phyloP scores from a whole-genome alignment of 1,140 invertebrate species.

The Belonocnema kinseyi region DNA sequence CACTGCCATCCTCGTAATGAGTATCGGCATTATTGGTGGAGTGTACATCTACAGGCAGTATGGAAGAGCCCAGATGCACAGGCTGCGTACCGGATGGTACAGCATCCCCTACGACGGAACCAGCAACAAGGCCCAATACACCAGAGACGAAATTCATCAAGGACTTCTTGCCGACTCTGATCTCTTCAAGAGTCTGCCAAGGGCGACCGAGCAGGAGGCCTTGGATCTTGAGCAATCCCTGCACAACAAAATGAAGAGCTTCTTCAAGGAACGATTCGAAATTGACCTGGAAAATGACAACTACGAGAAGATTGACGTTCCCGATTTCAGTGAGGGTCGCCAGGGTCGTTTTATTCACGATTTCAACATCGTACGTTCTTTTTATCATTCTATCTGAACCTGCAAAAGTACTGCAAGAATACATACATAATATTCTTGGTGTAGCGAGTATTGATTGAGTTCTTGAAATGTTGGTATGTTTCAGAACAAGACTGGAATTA shows the following conservation, averaged over 20 bases:
- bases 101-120: constrained; percentile 79
- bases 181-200: constrained; percentile 62
- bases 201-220: constrained; percentile 55
- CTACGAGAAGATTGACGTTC: constrained; percentile 87
- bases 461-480: constrained; percentile 47
- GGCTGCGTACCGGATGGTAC: constrained; percentile 81
- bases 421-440: no score
- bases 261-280: constrained; percentile 87
- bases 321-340: constrained; percentile 85
- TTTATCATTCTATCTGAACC: not conserved
- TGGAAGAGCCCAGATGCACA: constrained; percentile 78
- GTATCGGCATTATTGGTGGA: constrained; percentile 85
- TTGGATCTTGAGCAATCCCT: constrained; percentile 58
- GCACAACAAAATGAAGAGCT: constrained; percentile 62
- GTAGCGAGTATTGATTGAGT: constrained; percentile 15
- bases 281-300: constrained; percentile 81
- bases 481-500: constrained; percentile 89
- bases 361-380: constrained; percentile 82
- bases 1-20: constrained; percentile 83
- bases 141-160: constrained; percentile 62
- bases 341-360: constrained; percentile 92
- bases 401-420: no score
- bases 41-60: constrained; percentile 87
- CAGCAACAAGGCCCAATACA: constrained; percentile 63
- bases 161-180: constrained; percentile 63